Evolutionary conservation across 2,888 invertebrate genomes (phyloP).

Genomic region (Drosophila recens): DNA sequence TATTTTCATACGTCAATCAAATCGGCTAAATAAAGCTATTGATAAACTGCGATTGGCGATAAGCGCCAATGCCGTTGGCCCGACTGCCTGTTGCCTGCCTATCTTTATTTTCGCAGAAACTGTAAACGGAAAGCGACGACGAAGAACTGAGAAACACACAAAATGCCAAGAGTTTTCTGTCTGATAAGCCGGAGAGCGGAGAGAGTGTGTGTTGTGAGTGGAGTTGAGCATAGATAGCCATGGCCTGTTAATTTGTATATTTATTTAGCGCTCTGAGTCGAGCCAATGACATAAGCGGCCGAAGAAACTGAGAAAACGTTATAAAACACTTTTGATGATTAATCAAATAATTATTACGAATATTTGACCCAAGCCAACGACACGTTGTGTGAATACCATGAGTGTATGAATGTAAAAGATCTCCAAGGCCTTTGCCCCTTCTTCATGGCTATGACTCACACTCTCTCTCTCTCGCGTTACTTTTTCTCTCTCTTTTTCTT

Average conservation of each 20-base stretch:
- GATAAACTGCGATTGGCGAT: slow-evolving; percentile 67
- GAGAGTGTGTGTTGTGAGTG: not conserved
- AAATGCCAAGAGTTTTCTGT: slow-evolving; percentile 14
- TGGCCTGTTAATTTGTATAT: slow-evolving; percentile 36
- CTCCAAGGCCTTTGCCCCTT: slow-evolving; percentile 20
- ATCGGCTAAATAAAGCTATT: slow-evolving; percentile 67
- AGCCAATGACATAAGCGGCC: slow-evolving; percentile 18
- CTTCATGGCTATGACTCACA: slow-evolving; percentile 9
- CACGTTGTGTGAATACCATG: not conserved
- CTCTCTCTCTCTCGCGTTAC: slow-evolving; percentile 6
- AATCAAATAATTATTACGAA: slow-evolving; percentile 23
- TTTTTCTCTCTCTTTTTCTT: not conserved
- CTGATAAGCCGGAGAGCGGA: slow-evolving; percentile 40
- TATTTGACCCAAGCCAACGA: slow-evolving; percentile 16
- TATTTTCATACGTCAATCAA: slow-evolving; percentile 61
- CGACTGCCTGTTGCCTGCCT: slow-evolving; percentile 3
- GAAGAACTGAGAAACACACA: slow-evolving; percentile 28
- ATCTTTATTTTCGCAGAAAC: slow-evolving; percentile 47
- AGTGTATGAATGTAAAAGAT: slow-evolving; percentile 8
- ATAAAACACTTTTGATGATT: slow-evolving; percentile 25
- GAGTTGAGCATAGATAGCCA: slow-evolving; percentile 10
- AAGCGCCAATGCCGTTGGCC: slow-evolving; percentile 42
- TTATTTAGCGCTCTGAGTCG: slow-evolving; percentile 26
- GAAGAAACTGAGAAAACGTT: slow-evolving; percentile 4
- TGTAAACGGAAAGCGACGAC: slow-evolving; percentile 35